These are phyloP conservation scores for Ischnura elegans DNA, from an alignment of 2,888 invertebrate genomes.

Conservation along the genomic window DNA sequence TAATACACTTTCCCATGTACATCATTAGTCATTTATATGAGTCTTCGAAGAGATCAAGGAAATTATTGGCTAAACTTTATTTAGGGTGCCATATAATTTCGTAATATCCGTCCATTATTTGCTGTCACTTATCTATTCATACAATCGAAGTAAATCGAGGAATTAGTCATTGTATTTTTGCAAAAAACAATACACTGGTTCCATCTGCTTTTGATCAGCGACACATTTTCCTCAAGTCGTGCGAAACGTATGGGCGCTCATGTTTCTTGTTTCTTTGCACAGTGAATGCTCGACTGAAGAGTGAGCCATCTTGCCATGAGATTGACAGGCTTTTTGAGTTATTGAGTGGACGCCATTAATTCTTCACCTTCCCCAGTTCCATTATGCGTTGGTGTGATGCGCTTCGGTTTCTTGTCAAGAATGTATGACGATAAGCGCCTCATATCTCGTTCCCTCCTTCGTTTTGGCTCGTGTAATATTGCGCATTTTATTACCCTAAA, in stretches of 20 bases:
- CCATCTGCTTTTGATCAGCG: background rate
- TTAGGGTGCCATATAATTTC: background rate
- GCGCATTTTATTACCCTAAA: background rate
- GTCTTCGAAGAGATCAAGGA: background rate
- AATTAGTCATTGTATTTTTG: too few species aligned
- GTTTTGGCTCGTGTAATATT: background rate
- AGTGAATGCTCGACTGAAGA: background rate
- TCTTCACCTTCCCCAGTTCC: background rate
- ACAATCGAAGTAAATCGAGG: too few species aligned
- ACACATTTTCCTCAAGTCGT: background rate
- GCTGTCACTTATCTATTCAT: too few species aligned
- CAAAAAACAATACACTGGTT: too few species aligned
- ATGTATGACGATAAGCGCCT: background rate
- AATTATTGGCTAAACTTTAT: background rate
- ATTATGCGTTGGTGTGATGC: background rate
- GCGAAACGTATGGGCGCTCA: background rate
- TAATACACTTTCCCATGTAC: background rate
- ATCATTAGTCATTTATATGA: background rate
- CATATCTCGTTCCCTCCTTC: background rate
- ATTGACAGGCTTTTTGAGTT: background rate
- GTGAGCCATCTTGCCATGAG: background rate
- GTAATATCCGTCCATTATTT: background rate
- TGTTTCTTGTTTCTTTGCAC: background rate
- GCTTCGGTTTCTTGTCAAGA: background rate
- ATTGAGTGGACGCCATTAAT: background rate